These are phyloP conservation scores for Agrilus mali DNA, from an alignment of 2,888 invertebrate species.

Conservation along the genomic window DNA sequence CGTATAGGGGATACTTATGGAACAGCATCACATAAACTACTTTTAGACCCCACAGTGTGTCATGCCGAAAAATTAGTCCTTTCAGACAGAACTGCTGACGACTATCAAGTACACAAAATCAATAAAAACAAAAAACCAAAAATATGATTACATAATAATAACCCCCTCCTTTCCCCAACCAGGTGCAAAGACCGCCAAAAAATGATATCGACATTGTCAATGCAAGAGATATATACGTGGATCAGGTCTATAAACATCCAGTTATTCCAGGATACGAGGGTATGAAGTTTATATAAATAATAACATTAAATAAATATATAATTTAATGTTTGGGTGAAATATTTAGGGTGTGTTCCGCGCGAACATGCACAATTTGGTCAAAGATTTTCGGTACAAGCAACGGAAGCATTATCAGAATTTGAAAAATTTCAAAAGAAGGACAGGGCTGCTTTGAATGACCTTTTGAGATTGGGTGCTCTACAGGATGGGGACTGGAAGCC, in stretches of 20 bases:
- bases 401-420: conserved; percentile 60
- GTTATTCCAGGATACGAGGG: conserved; percentile 66
- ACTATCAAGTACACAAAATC: conserved; percentile 42
- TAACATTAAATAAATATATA: not conserved
- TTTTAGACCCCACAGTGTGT: conserved; percentile 58
- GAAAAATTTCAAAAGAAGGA: conserved; percentile 48
- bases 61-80: conserved; percentile 59
- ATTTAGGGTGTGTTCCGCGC: conserved; percentile 52
- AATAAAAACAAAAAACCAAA: not conserved
- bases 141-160: too few species aligned
- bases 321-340: not conserved
- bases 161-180: conserved; percentile 3
- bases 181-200: conserved; percentile 50
- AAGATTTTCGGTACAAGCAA: conserved; percentile 57
- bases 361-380: conserved; percentile 55
- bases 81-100: conserved; percentile 48
- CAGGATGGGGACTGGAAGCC: conserved; percentile 53
- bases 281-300: conserved; percentile 22
- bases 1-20: conserved; percentile 66
- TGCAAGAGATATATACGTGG: conserved; percentile 49
- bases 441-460: conserved; percentile 43
- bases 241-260: conserved; percentile 59
- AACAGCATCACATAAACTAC: conserved; percentile 57
- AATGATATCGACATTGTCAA: conserved; percentile 54
- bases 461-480: conserved; percentile 44